phyloP scores from a whole-genome alignment of 2,888 invertebrate species.

The Mactromeris polynyma region DNA sequence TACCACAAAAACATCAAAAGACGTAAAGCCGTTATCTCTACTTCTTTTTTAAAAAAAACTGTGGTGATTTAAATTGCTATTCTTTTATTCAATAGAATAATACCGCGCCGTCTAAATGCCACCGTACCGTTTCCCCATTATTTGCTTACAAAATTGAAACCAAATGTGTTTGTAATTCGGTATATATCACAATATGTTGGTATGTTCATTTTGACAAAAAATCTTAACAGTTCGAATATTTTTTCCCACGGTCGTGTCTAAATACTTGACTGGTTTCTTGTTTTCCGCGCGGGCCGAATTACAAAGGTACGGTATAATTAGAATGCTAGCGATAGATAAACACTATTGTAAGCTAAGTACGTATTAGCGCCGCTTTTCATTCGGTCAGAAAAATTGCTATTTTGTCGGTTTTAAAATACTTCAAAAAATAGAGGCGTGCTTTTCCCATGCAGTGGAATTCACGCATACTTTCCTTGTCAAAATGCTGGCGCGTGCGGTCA shows the following conservation, averaged over 20 bases:
- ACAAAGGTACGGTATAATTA: conserved; percentile 61
- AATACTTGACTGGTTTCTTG: conserved; percentile 48
- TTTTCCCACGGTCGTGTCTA: conserved; percentile 66
- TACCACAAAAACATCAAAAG: conserved; percentile 48
- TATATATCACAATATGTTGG: conserved; percentile 48
- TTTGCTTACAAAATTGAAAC: conserved; percentile 56
- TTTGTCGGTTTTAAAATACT: conserved; percentile 61
- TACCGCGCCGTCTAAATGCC: conserved; percentile 26
- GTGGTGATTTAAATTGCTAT: conserved; percentile 41
- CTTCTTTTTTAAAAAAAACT: conserved; percentile 39
- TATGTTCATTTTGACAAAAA: conserved; percentile 45
- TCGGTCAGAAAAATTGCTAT: conserved; percentile 65
- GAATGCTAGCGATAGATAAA: conserved; percentile 57
- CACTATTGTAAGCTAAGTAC: conserved; percentile 68
- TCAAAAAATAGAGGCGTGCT: conserved; percentile 54
- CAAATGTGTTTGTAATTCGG: conserved; percentile 60
- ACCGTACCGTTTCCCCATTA: conserved; percentile 38
- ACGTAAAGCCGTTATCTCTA: conserved; percentile 46
- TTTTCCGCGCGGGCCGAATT: conserved; percentile 55
- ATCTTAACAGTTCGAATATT: conserved; percentile 26
- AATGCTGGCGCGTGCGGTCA: conserved; percentile 67
- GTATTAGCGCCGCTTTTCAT: conserved; percentile 65
- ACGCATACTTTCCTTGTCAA: conserved; percentile 56
- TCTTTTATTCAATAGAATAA: conserved; percentile 50
- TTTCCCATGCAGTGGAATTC: conserved; percentile 63